Evolutionary conservation across 2,113 vertebrate genomes (phyloP), one percentile per base, ranked within the genome.

Genomic region (Myxocyprinus asiaticus): DNA sequence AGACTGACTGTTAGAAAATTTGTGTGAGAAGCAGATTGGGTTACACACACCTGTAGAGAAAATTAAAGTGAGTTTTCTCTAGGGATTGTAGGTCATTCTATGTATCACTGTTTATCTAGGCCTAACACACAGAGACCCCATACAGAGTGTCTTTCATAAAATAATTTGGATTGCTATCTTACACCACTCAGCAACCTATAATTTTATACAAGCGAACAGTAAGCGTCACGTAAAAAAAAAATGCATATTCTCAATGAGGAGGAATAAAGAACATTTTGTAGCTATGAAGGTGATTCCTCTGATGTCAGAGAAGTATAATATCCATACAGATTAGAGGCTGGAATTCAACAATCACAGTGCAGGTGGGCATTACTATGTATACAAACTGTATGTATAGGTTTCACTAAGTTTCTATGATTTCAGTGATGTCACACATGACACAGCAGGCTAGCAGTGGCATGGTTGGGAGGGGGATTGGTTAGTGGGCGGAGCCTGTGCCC

Each of bases 401-500:
- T 33, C 22, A 33, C 14, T 15, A 1, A 58, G 55, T n/a, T 58
- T n/a, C 5, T 7, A 58, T 15, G 22, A 12, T 14, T 6, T 64
- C 44, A 5, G 53, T 81, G 59, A 77, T 44, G 15, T 76, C 72
- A 81, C 10, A n/a, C 8, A 51, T 67, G 79, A 71, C 59, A 56
- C 43, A 77, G 9, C 50, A 59, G 62, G 4, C 7, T 0, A 43
- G 53, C 17, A 51, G 44, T 71, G 58, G 56, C n/a, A 55, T 48
- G 47, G 50, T 22, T 63, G 43, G 50, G 63, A 69, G 55, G 12
- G 15, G 6, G 9, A 75, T 33, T 7, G 15, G 15, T 50, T 10
- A 11, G 22, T 59, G 66, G 81, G 71, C n/a, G 67, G 72, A 56
- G 77, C 48, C 44, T 71, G 14, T 71, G 72, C 63, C 76, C 63